Evolutionary conservation across 2,888 invertebrate genomes (phyloP), one percentile per base, ranked within the genome.

Genomic region (Conops quadrifasciatus): DNA sequence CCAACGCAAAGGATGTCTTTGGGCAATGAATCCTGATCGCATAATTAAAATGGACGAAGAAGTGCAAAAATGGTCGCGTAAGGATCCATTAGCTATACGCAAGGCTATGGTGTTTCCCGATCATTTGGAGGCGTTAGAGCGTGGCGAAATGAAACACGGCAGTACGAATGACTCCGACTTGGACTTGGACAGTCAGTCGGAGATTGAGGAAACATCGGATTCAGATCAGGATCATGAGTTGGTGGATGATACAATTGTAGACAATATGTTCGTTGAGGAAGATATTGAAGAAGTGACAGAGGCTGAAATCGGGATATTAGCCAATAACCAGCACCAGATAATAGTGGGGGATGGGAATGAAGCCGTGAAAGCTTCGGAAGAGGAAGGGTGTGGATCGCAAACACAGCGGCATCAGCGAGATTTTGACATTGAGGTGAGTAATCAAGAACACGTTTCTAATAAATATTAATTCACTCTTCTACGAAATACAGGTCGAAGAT

Each of bases 11-110:
- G 94, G 90, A 21, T 98, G 97, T 81, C 88, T 98, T 77, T 98
- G 98, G 98, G 96, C 96, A 13, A 94, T 98, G 91, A 97, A 97
- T 87, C 97, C 97, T 0, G 91, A 93, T 16, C 97, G 97, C 87
- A 91, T 96, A 53, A 90, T 92, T 21, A 98, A 98, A 88, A 97
- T 98, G 97, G 97, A 98, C 80, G 97, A 97, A 83, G 98, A 98
- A 87, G 96, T 98, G 66, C 94, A 94, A 79, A 98, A 98, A 83
- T 98, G 97, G 96, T 94, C 96, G 26, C 91, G 96, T 76, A 97
- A 98, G 86, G 97, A 98, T 87, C 96, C 96, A 0, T 89, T 91
- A 75, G 96, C 96, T 11, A 96, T 97, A 71, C 92, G 93, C 78
- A 93, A 93, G 80, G 95, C 97, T 2, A 97, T 98, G 97, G 92